Conservation (phyloP, 2,113 vertebrate genomes). For the Cyanoliseus patagonus region DNA sequence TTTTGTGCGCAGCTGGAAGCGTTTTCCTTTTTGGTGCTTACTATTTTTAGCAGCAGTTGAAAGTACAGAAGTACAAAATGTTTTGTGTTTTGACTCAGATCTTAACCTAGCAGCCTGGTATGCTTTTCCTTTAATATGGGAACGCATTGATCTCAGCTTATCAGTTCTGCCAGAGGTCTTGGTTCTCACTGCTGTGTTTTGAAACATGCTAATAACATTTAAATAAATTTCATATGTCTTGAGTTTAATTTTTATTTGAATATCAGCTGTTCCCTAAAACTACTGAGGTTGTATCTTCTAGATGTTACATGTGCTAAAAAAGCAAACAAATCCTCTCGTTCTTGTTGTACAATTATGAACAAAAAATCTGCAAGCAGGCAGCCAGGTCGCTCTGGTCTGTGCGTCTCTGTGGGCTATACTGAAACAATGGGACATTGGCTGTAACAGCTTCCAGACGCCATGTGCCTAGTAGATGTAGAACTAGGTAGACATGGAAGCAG, state of each 20-base stretch:
- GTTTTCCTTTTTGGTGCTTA: slow-evolving; percentile 29
- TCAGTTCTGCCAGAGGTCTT: background rate
- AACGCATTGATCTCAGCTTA: background rate
- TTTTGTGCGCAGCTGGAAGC: slow-evolving; percentile 50
- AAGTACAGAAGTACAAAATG: slow-evolving; percentile 44
- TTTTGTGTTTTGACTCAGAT: slow-evolving; percentile 54
- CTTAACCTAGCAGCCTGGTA: slow-evolving; percentile 17
- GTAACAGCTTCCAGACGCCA: background rate
- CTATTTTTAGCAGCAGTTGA: slow-evolving; percentile 62
- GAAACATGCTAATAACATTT: background rate
- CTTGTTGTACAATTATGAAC: background rate
- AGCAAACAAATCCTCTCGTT: background rate
- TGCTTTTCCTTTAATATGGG: slow-evolving; percentile 15
- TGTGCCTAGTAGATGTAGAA: background rate
- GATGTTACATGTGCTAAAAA: background rate
- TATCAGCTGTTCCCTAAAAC: background rate
- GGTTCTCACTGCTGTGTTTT: background rate
- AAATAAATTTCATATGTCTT: background rate
- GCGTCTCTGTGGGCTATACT: background rate
- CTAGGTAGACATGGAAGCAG: background rate
- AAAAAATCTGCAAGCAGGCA: background rate
- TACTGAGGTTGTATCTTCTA: background rate
- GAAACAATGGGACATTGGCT: background rate
- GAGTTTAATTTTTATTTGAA: background rate
- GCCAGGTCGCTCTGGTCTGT: background rate